Evolutionary conservation across 1,140 invertebrate species (phyloP), one percentile per base, ranked within the genome.

Genomic region (Drosophila lini): DNA sequence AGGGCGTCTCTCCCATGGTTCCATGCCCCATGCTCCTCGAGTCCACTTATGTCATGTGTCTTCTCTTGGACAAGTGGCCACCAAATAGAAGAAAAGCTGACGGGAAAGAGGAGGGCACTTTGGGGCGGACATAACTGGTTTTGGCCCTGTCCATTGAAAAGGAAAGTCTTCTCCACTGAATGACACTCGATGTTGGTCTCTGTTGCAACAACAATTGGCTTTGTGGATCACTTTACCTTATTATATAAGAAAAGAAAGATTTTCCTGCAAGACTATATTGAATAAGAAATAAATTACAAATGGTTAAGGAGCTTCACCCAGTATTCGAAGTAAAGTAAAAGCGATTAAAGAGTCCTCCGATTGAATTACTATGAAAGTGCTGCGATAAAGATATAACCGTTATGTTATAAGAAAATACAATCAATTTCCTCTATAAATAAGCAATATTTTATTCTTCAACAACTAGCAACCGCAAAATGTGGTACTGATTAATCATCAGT

Each of bases 91-190:
- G 32, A 44, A 60, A 9, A 22, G 31, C 34, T 40, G 42, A 31
- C 22, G 42, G 67, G 19, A n/a, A 69, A 61, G 19, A 32, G 9
- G 25, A 25, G 28, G 16, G 16, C 16, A 44, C 41, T 19, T 42
- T 19, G 45, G 45, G 48, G 28, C 48, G 1, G 48, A 3, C 8
- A 55, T 10, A 55, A 57, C 76, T 63, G 47, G 53, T 62, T 60
- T 16, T 13, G 59, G 22, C 63, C 55, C 61, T 53, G 22, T 65
- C 55, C 47, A 62, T 65, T 65, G 81, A 84, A 84, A 85, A 74
- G 44, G 78, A 84, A 84, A 84, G 81, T 84, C 68, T 84, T 84
- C 60, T 78, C 76, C 67, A 15, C 59, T 79, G 52, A 83, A 78
- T 82, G 74, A 32, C 80, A 82, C 79, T 81, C 57, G 52, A 34